Evolutionary conservation across 2,888 invertebrate genomes (phyloP).

Genomic region (Drosophila demipolita): DNA sequence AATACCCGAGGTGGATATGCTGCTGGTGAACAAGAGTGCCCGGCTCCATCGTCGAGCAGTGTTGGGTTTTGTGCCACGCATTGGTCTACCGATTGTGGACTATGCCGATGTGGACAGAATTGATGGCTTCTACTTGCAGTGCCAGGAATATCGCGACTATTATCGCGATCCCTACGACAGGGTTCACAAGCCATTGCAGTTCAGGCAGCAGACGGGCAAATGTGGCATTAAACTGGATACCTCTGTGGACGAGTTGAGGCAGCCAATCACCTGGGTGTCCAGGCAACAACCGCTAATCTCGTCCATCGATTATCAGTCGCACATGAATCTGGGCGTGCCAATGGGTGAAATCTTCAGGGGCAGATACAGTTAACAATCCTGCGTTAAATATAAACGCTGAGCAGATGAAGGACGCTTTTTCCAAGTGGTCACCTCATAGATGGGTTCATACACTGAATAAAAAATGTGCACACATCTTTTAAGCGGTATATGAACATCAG

Average conservation of each 20-base stretch:
- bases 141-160: conserved; percentile 81
- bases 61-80: conserved; percentile 73
- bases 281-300: conserved; percentile 10
- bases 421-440: background rate
- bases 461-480: conserved; percentile 9
- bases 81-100: conserved; percentile 75
- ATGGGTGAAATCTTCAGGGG: conserved; percentile 13
- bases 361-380: conserved; percentile 10
- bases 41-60: conserved; percentile 66
- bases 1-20: conserved; percentile 45
- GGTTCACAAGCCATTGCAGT: conserved; percentile 56
- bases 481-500: conserved; percentile 37
- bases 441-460: conserved; percentile 24
- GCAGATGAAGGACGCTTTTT: background rate
- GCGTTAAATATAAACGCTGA: conserved; percentile 39
- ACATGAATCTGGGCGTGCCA: conserved; percentile 44
- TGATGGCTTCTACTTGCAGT: conserved; percentile 75
- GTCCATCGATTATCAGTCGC: conserved; percentile 31
- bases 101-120: conserved; percentile 75
- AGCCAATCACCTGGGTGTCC: conserved; percentile 28
- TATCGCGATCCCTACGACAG: conserved; percentile 81
- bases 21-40: conserved; percentile 19
- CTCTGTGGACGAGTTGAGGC: conserved; percentile 24
- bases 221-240: conserved; percentile 44
- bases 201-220: conserved; percentile 52